phyloP scores from a whole-genome alignment of 1,140 invertebrate species.

The Cyphomyrmex costatus region DNA sequence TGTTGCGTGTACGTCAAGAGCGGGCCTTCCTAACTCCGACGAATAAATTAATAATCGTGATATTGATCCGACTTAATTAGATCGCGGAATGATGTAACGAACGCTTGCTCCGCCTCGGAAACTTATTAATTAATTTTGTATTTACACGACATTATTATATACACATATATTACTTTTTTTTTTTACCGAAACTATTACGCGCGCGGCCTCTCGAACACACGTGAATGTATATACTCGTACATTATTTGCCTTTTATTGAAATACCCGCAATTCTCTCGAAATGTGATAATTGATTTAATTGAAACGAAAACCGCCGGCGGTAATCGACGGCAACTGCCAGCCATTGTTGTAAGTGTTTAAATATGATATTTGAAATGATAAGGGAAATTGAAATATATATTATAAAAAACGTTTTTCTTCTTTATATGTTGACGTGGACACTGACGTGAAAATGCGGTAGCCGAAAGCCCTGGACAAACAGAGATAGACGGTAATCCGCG shows the following conservation, averaged over 20 bases:
- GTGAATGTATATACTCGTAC: not conserved
- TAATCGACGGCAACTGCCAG: constrained; percentile 12
- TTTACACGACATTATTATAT: constrained; percentile 16
- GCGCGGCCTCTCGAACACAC: not conserved
- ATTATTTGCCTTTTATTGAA: constrained; percentile 32
- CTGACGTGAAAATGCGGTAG: constrained; percentile 3
- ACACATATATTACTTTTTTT: constrained; percentile 26
- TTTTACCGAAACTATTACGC: not conserved
- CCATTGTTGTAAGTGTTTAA: constrained; percentile 39
- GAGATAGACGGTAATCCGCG: constrained; percentile 39
- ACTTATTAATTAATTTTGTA: constrained; percentile 58
- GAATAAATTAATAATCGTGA: constrained; percentile 55
- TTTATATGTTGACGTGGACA: not conserved
- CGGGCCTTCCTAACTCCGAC: not conserved
- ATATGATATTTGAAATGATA: not conserved
- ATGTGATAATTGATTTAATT: constrained; percentile 51
- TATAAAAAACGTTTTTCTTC: not conserved
- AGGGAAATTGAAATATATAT: constrained; percentile 32
- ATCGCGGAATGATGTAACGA: constrained; percentile 30
- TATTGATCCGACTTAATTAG: constrained; percentile 51
- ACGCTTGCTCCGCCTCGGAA: not conserved
- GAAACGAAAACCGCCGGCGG: constrained; percentile 45
- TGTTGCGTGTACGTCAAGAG: not conserved
- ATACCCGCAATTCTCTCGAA: not conserved
- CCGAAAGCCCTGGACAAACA: constrained; percentile 51